Evolutionary conservation across 2,797 vertebrate species (phyloP).

Genomic region (Schizothorax lantsangensis): DNA sequence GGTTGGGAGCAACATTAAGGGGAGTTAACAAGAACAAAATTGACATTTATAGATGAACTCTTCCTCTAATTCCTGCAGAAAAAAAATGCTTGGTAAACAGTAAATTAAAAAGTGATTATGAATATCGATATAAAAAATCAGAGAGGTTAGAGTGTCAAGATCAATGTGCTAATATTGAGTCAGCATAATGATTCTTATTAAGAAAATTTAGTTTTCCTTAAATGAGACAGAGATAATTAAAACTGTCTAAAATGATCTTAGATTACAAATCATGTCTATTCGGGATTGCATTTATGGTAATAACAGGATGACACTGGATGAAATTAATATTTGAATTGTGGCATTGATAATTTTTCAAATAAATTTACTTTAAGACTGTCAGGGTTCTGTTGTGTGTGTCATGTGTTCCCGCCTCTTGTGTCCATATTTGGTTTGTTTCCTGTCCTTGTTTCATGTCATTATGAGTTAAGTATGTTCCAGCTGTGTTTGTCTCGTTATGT

Average conservation of each 20-base stretch:
- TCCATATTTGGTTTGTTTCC: too few species aligned
- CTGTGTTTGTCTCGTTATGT: too few species aligned
- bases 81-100: not conserved
- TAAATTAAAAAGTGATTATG: not conserved
- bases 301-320: constrained; percentile 1
- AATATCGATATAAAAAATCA: not conserved
- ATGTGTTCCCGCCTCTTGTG: too few species aligned
- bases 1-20: not conserved
- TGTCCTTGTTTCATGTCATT: too few species aligned
- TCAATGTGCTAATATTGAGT: constrained; percentile 18
- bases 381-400: too few species aligned
- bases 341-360: not conserved
- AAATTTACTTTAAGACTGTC: not conserved
- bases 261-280: not conserved
- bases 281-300: not conserved
- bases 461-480: too few species aligned
- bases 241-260: not conserved
- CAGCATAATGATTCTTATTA: constrained; percentile 1
- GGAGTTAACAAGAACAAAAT: not conserved
- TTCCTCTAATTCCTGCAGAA: not conserved
- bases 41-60: not conserved
- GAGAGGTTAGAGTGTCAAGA: not conserved
- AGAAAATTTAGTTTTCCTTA: not conserved
- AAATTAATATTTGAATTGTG: not conserved
- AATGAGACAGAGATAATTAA: not conserved